Percentiles rank a stretch among this genome's conserved stretches.
Evolutionary conservation across 2,113 vertebrate genomes (phyloP).

Genomic region (Vulpes vulpes): DNA sequence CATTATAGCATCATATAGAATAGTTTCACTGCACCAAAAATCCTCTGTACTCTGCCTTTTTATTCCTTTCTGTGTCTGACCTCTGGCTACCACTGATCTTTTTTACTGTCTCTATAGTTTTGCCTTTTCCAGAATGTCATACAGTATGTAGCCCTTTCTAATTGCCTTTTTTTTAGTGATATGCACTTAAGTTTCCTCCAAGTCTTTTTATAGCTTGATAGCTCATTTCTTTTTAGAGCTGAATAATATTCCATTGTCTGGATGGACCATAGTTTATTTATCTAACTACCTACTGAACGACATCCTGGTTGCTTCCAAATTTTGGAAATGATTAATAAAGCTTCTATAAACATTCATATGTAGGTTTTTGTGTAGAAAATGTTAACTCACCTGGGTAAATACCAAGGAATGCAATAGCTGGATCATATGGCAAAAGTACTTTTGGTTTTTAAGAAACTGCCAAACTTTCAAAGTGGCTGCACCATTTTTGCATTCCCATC

Average conservation of each 20-base stretch:
- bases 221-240: neutral
- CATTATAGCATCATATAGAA: neutral
- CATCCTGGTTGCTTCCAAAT: neutral
- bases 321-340: neutral
- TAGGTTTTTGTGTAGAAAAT: neutral
- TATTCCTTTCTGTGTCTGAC: neutral
- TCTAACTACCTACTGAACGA: neutral
- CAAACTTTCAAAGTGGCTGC: neutral
- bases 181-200: neutral
- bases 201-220: neutral
- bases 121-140: slow-evolving; percentile 20
- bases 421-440: neutral
- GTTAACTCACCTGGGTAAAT: neutral
- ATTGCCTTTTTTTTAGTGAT: neutral
- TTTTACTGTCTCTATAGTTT: neutral
- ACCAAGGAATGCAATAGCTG: neutral
- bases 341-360: neutral
- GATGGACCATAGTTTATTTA: neutral
- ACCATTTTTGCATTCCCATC: neutral
- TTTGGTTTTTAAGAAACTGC: slow-evolving; percentile 14
- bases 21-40: neutral
- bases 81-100: neutral
- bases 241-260: neutral
- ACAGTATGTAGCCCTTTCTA: neutral
- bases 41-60: neutral